A percentile compares a stretch with the other conserved stretches of the same genome.
These are phyloP conservation scores for Eupeodes luniger DNA, from an alignment of 2,888 invertebrate genomes.

Conservation along the genomic window DNA sequence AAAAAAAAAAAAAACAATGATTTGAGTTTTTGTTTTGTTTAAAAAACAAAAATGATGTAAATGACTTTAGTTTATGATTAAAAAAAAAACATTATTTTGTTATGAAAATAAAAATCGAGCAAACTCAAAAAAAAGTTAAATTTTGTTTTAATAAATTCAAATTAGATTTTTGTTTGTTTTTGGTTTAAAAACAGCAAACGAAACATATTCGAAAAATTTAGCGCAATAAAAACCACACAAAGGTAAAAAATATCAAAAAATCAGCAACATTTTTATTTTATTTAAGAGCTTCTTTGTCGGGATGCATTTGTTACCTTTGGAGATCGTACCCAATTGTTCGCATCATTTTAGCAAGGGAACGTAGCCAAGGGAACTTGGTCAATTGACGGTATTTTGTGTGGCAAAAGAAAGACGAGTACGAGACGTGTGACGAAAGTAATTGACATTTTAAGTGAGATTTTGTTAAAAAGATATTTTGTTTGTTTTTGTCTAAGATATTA, in stretches of 20 bases:
- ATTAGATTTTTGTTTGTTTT: conserved; percentile 37
- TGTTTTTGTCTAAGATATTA: conserved; percentile 80
- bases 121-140: conserved; percentile 47
- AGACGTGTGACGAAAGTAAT: conserved; percentile 12
- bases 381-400: conserved; percentile 69
- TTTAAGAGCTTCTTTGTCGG: conserved; percentile 44
- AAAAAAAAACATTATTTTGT: conserved; percentile 38
- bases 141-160: conserved; percentile 13
- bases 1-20: conserved; percentile 54
- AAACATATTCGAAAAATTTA: conserved; percentile 33
- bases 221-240: conserved; percentile 70
- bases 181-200: conserved; percentile 27
- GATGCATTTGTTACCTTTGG: conserved; percentile 81
- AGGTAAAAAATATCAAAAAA: conserved; percentile 24
- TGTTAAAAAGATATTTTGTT: conserved; percentile 24
- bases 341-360: conserved; percentile 65
- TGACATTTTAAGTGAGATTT: conserved; percentile 44
- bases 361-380: conserved; percentile 57
- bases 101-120: conserved; percentile 58
- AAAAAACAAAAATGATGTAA: conserved; percentile 53
- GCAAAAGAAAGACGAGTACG: conserved; percentile 59
- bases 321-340: conserved; percentile 83
- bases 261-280: conserved; percentile 44
- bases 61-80: conserved; percentile 65
- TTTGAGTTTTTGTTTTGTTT: conserved; percentile 32